Evolutionary conservation across 2,888 invertebrate species (phyloP).

Genomic region (Athalia cordata): DNA sequence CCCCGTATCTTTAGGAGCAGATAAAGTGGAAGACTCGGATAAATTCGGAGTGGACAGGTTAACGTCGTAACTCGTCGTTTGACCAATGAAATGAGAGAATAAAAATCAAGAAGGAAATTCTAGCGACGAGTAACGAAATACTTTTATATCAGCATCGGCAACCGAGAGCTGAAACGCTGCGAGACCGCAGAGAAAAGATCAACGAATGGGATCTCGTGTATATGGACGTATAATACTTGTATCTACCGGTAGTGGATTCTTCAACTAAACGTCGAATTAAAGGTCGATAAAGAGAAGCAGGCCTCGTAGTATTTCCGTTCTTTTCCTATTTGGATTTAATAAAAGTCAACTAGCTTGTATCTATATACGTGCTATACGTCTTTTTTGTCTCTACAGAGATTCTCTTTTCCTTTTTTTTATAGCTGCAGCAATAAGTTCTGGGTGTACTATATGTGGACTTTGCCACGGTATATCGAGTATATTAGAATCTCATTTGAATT

Average conservation of each 20-base stretch:
- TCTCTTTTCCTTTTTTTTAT: neutral
- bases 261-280: conserved; percentile 53
- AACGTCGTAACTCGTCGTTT: neutral
- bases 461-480: neutral
- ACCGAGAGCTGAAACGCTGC: neutral
- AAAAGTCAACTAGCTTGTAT: conserved; percentile 36
- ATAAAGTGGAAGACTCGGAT: conserved; percentile 41
- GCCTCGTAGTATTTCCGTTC: conserved; percentile 50
- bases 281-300: conserved; percentile 53
- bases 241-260: conserved; percentile 39
- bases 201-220: no score
- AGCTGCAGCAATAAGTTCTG: neutral
- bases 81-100: conserved; percentile 29
- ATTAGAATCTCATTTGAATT: conserved; percentile 54
- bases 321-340: conserved; percentile 48
- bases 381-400: neutral
- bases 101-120: no score
- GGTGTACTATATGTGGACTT: neutral
- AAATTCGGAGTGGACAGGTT: conserved; percentile 37
- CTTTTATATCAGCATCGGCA: neutral
- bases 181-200: no score
- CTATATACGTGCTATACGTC: neutral
- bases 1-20: conserved; percentile 37
- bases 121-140: conserved; percentile 17
- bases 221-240: neutral